Evolutionary conservation across 2,888 invertebrate genomes (phyloP), one percentile per base, ranked within the genome.

Genomic region (Sisyra terminalis): DNA sequence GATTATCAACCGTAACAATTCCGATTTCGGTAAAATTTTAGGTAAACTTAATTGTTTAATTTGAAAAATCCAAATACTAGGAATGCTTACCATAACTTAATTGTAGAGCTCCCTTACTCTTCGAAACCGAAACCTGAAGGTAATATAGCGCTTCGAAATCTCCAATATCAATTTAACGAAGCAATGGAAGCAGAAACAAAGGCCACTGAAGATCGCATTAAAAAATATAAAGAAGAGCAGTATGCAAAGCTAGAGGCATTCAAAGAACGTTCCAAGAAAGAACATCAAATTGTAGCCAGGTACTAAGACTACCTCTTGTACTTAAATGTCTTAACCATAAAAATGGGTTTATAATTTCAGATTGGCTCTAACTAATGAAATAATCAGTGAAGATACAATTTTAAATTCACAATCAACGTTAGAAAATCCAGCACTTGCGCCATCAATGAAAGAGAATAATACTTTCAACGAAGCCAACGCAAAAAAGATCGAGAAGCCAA

Each of bases 241-340:
- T 82, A 81, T 66, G 73, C 75, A 46, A 68, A 76, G 50, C 69
- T 85, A 51, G 83, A 87, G 56, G 73, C 72, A 48, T 77, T 75
- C 58, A 74, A 74, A 54, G 80, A 80, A 58, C 73, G 70, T 55
- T 78, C 78, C 48, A 78, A 78, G 53, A 74, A 70, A 52, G 84
- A 86, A 60, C 76, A 77, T 57, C 73, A 73, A 59, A 66, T 72
- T 58, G 69, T 77, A 62, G 63, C 70, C 57, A 74, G 74, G 69
- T 76, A 58, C 54, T 50, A 24, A 16, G 15, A 18, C 17, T 38
- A 40, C n/a, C n/a, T 11, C 16, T 15, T 17, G 10, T 38, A 6
- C 13, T n/a, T 14, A 16, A 38, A 16, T 16, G 14, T 2, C 7
- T 37, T 42, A 42, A 34, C 8, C 5, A 39, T 18, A 39, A 24